phyloP scores from a whole-genome alignment of 2,888 invertebrate genomes.

The Therioaphis trifolii region DNA sequence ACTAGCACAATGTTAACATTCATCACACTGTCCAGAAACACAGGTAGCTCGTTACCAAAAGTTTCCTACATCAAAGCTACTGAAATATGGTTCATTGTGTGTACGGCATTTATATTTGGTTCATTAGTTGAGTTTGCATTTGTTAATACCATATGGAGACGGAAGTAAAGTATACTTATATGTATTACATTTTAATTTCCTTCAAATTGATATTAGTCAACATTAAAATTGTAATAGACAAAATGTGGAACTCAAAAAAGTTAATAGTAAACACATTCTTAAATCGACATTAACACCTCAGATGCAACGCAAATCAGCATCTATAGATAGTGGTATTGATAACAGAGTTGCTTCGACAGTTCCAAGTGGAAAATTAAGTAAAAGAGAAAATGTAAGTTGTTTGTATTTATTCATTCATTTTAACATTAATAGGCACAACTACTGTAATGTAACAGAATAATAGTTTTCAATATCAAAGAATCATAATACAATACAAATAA shows the following conservation, averaged over 20 bases:
- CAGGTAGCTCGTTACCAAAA: constrained; percentile 86
- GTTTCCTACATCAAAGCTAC: constrained; percentile 91
- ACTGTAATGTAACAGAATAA: no score
- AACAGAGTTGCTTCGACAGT: neutral
- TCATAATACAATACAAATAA: no score
- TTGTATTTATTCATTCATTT: neutral
- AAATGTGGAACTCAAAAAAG: constrained; percentile 78
- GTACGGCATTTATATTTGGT: constrained; percentile 85
- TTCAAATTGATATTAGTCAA: constrained; percentile 6
- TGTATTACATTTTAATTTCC: neutral
- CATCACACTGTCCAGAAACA: constrained; percentile 86
- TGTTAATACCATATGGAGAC: constrained; percentile 88
- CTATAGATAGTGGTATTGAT: constrained; percentile 44
- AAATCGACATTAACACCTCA: constrained; percentile 86
- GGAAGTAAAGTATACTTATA: constrained; percentile 74
- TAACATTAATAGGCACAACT: no score
- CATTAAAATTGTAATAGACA: constrained; percentile 71
- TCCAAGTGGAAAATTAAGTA: constrained; percentile 55
- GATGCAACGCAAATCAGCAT: constrained; percentile 74
- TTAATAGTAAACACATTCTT: constrained; percentile 84
- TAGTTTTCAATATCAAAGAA: no score
- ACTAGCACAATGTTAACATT: constrained; percentile 89
- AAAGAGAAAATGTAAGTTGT: constrained; percentile 51
- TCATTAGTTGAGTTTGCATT: constrained; percentile 89
- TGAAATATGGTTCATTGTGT: constrained; percentile 89